A percentile compares a stretch with the other conserved stretches of the same genome.
These are phyloP conservation scores for Paramisgurnus dabryanus DNA, from an alignment of 2,113 vertebrate genomes.

Conservation along the genomic window DNA sequence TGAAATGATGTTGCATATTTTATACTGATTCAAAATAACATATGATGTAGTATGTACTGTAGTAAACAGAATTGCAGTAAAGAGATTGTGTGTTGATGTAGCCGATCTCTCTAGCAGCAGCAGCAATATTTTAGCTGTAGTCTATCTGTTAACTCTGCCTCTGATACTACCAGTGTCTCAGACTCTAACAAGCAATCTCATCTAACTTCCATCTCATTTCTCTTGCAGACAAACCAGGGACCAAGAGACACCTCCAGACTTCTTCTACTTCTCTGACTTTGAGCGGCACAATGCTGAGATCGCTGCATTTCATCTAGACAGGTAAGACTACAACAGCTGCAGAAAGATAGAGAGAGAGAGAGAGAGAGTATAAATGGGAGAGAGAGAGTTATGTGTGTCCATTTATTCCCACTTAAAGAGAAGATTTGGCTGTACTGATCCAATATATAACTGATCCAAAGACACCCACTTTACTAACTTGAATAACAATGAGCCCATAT, in stretches of 20 bases:
- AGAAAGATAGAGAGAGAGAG: neutral
- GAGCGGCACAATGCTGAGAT: conserved; percentile 97
- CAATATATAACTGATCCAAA: neutral
- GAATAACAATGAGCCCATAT: conserved; percentile 5
- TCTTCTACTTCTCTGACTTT: conserved; percentile 98
- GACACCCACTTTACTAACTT: neutral
- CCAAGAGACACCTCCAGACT: conserved; percentile 95
- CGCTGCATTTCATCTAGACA: conserved; percentile 96
- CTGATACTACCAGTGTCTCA: neutral
- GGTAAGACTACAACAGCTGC: conserved; percentile 70
- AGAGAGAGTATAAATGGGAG: neutral
- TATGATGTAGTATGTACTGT: too few relatives aligned
- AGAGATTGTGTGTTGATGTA: too few relatives aligned
- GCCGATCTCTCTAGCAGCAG: too few relatives aligned
- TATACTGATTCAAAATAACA: too few relatives aligned
- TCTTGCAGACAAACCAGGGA: conserved; percentile 89
- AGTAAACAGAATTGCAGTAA: too few relatives aligned
- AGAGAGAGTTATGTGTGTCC: conserved; percentile 1
- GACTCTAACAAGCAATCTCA: neutral
- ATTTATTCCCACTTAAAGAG: neutral
- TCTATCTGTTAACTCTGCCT: neutral
- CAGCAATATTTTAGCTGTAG: neutral
- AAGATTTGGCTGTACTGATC: neutral
- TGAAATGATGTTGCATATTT: too few relatives aligned
- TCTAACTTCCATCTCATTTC: conserved; percentile 6